Conservation (phyloP, 2,113 vertebrate genomes). For the Tyto alba region DNA sequence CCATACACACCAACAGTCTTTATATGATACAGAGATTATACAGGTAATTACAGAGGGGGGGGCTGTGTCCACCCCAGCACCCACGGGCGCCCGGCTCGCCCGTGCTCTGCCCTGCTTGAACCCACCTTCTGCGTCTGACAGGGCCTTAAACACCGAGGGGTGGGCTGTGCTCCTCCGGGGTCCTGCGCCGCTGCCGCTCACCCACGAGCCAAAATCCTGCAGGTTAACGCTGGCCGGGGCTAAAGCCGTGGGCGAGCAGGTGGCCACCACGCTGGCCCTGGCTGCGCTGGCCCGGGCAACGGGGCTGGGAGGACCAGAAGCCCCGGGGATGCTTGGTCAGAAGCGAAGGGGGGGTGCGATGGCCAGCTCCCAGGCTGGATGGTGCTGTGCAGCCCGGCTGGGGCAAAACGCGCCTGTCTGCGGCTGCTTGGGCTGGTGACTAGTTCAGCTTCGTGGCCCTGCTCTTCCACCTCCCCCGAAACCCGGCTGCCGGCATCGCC, state of each 20-base stretch:
- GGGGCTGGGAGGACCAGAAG: background rate
- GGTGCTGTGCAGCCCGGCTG: background rate
- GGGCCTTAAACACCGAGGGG: background rate
- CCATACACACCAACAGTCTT: background rate
- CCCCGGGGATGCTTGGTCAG: accelerated
- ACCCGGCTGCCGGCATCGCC: accelerated
- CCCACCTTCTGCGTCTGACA: background rate
- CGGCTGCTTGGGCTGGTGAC: background rate
- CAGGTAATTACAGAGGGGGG: background rate
- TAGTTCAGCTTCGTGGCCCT: background rate
- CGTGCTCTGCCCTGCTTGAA: background rate
- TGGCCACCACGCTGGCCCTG: background rate
- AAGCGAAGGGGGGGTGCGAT: accelerated
- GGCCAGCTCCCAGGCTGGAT: background rate
- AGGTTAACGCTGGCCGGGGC: accelerated
- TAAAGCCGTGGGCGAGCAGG: accelerated
- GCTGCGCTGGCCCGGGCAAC: accelerated
- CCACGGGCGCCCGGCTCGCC: background rate
- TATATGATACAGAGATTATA: background rate
- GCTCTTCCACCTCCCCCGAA: background rate
- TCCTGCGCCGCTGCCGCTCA: background rate
- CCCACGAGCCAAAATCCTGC: background rate
- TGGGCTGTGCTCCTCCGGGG: background rate
- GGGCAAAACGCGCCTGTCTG: background rate
- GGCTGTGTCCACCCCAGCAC: background rate